Conservation (phyloP, 1,140 invertebrate genomes). For the Drosophila tani region DNA sequence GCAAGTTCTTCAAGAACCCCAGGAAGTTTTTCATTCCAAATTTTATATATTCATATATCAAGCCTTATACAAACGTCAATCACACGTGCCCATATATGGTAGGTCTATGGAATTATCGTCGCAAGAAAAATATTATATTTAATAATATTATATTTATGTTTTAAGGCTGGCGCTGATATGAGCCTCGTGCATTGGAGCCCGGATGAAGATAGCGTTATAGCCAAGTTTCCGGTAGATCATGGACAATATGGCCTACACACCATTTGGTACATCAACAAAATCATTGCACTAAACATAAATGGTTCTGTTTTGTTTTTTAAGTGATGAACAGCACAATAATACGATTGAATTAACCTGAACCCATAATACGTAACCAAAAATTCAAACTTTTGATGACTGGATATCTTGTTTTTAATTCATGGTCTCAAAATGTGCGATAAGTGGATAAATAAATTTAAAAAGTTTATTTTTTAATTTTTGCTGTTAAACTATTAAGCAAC, state of each 20-base stretch:
- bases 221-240: slow-evolving; percentile 39
- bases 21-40: slow-evolving; percentile 23
- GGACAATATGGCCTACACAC: slow-evolving; percentile 36
- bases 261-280: slow-evolving; percentile 15
- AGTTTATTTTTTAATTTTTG: no score
- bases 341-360: no score
- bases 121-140: background rate
- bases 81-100: slow-evolving; percentile 44
- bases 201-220: slow-evolving; percentile 11
- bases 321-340: background rate
- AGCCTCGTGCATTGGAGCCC: slow-evolving; percentile 3
- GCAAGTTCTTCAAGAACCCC: slow-evolving; percentile 29
- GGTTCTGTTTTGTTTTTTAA: slow-evolving; percentile 24
- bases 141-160: no score
- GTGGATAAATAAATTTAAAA: no score
- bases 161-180: slow-evolving; percentile 12
- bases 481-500: no score
- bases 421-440: no score
- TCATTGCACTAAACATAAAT: slow-evolving; percentile 1
- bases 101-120: background rate
- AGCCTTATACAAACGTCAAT: slow-evolving; percentile 31
- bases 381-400: no score
- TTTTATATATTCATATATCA: slow-evolving; percentile 21
- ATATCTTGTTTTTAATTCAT: no score
- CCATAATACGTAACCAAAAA: no score